Conservation (phyloP, 2,113 vertebrate species). For the Herpetotheres cachinnans region DNA sequence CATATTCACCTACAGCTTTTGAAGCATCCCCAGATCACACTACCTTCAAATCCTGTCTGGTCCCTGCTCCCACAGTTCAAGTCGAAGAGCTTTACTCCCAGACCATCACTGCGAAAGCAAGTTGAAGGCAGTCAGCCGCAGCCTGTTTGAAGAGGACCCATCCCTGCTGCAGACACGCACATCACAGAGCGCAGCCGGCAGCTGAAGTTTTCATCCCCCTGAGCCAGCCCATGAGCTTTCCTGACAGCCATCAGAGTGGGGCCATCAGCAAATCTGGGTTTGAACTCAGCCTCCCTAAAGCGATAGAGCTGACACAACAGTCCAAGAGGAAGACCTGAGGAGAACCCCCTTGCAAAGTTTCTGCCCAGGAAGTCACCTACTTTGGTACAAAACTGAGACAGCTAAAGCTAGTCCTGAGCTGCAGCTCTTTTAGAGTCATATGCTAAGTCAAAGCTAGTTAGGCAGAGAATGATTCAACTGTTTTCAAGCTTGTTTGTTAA, state of each 20-base stretch:
- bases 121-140: neutral
- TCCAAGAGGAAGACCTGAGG: neutral
- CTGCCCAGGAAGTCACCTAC: neutral
- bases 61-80: neutral
- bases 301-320: neutral
- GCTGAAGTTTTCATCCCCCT: neutral
- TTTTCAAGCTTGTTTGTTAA: neutral
- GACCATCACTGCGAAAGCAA: neutral
- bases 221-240: neutral
- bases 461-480: neutral
- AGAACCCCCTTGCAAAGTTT: neutral
- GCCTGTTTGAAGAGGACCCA: neutral
- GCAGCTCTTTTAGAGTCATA: neutral
- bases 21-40: neutral
- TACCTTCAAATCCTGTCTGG: neutral
- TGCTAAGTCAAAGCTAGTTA: neutral
- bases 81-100: neutral
- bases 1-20: neutral
- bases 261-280: neutral
- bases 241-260: neutral
- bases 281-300: neutral
- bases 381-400: neutral
- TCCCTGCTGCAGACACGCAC: neutral
- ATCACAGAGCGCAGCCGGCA: fast-evolving
- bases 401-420: neutral